Percentiles rank a stretch among this genome's conserved stretches.
Evolutionary conservation across 2,113 vertebrate genomes (phyloP).

Genomic region (Xerus inauris): DNA sequence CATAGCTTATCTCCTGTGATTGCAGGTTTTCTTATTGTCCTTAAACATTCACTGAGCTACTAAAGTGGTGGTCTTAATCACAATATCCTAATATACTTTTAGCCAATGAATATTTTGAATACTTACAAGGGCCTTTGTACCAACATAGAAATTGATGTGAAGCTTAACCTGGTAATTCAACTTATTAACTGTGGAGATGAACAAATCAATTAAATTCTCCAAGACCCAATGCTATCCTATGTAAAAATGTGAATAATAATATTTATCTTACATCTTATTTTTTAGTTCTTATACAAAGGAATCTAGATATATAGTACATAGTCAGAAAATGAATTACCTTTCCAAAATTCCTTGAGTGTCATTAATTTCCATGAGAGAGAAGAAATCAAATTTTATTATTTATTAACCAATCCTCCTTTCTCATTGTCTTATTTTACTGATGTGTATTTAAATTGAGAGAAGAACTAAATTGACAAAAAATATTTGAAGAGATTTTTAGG

Average conservation of each 20-base stretch:
- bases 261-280: neutral
- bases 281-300: neutral
- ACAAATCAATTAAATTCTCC: neutral
- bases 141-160: neutral
- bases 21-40: neutral
- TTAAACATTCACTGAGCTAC: neutral
- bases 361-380: neutral
- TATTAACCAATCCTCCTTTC: neutral
- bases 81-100: neutral
- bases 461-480: neutral
- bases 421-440: slow-evolving; percentile 6
- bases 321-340: neutral
- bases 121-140: neutral
- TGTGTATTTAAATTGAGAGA: neutral
- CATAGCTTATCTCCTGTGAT: neutral
- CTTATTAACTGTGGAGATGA: neutral
- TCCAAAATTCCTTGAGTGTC: neutral
- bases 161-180: neutral
- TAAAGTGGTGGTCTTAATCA: neutral
- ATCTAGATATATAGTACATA: neutral
- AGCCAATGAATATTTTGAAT: slow-evolving; percentile 17
- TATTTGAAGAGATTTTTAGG: neutral
- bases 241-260: slow-evolving; percentile 36
- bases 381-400: neutral
- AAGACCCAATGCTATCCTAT: neutral